These are phyloP conservation scores for Chrysemys picta DNA, from an alignment of 2,113 vertebrate species.

Conservation along the genomic window DNA sequence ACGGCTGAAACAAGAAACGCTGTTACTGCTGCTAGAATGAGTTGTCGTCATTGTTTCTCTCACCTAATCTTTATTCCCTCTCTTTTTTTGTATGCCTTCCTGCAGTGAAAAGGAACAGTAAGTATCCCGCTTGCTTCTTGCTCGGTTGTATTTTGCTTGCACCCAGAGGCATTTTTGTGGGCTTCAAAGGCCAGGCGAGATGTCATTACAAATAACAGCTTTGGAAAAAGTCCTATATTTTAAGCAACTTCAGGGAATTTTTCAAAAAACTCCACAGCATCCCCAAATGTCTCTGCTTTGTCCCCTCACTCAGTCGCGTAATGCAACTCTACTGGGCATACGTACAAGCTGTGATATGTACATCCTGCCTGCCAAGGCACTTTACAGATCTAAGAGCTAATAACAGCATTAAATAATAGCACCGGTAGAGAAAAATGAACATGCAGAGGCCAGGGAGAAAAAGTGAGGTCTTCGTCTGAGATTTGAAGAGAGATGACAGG, in stretches of 20 bases:
- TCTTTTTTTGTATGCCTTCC: conserved; percentile 57
- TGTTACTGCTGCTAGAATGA: rapidly evolving
- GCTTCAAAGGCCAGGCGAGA: neutral
- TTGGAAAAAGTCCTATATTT: neutral
- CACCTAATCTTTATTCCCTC: neutral
- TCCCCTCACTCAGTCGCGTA: neutral
- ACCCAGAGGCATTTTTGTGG: neutral
- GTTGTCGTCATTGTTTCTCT: neutral
- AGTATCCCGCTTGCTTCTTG: conserved; percentile 75
- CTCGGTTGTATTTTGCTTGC: neutral
- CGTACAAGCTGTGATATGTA: neutral
- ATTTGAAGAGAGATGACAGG: neutral
- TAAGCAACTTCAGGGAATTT: neutral
- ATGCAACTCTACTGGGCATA: neutral
- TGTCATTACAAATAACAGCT: neutral
- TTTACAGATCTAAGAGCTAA: neutral
- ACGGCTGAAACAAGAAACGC: rapidly evolving
- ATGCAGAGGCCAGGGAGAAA: neutral
- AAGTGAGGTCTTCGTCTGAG: neutral
- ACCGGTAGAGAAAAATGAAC: neutral
- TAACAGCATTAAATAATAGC: neutral
- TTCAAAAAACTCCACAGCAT: too few species aligned
- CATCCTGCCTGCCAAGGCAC: too few species aligned
- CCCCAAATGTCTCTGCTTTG: too few species aligned
- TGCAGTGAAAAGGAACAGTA: conserved; percentile 92